A percentile compares a stretch with the other conserved stretches of the same genome.
These are phyloP conservation scores for Tamias sibiricus DNA, from an alignment of 2,113 vertebrate species.

Conservation along the genomic window DNA sequence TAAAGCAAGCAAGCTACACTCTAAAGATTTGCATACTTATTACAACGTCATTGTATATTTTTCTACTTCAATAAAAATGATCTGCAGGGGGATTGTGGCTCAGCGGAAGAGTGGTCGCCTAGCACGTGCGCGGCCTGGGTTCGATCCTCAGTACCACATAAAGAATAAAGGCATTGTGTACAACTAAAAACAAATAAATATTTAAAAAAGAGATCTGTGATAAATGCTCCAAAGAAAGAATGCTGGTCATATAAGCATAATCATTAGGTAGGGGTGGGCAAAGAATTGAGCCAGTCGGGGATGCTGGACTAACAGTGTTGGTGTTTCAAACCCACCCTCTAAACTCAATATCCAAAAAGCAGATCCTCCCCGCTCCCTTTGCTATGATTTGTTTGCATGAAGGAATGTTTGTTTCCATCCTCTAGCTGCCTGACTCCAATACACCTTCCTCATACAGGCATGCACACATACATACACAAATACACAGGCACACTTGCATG, in stretches of 20 bases:
- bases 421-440: background rate
- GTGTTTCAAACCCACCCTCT: no score
- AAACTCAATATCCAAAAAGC: rapidly evolving
- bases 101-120: no score
- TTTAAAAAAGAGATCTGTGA: no score
- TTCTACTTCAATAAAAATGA: background rate
- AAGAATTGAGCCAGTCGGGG: background rate
- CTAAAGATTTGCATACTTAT: background rate
- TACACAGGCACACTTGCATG: no score
- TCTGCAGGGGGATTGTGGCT: no score
- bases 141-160: no score
- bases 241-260: background rate
- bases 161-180: no score
- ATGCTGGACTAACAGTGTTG: background rate
- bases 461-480: no score
- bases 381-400: background rate
- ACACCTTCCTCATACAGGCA: background rate
- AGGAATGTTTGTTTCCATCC: background rate
- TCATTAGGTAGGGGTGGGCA: no score
- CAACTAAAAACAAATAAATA: no score
- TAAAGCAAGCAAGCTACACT: background rate
- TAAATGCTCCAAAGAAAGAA: background rate
- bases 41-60: background rate
- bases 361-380: rapidly evolving
- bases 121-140: no score